These are phyloP conservation scores for Polyploca ridens DNA, from an alignment of 2,888 invertebrate genomes.

Conservation along the genomic window DNA sequence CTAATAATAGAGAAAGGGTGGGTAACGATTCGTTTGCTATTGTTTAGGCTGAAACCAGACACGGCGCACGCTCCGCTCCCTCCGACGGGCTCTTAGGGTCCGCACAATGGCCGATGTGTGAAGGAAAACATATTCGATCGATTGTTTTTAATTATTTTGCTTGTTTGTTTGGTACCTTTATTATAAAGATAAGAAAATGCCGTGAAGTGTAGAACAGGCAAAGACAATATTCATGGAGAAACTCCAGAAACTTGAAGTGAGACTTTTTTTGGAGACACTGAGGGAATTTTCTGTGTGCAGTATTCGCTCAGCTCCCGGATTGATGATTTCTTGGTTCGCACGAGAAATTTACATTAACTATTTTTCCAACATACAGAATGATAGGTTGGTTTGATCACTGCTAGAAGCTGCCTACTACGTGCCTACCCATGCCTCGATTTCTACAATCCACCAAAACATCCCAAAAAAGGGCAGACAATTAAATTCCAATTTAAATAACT, in stretches of 20 bases:
- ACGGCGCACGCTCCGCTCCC: slow-evolving; percentile 33
- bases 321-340: too few relatives aligned
- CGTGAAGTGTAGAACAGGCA: too few relatives aligned
- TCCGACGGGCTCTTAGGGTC: slow-evolving; percentile 21
- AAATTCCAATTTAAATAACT: neutral
- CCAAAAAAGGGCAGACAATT: slow-evolving; percentile 3
- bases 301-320: too few relatives aligned
- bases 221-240: too few relatives aligned
- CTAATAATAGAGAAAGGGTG: slow-evolving; percentile 41
- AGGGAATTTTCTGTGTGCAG: too few relatives aligned
- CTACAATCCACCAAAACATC: neutral
- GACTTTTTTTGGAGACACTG: too few relatives aligned
- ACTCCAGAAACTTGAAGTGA: too few relatives aligned
- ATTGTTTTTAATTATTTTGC: slow-evolving; percentile 24
- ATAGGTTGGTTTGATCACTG: too few relatives aligned
- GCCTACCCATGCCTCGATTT: too few relatives aligned
- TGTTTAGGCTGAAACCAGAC: slow-evolving; percentile 52
- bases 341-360: too few relatives aligned
- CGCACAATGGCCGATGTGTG: slow-evolving; percentile 32
- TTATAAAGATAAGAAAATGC: slow-evolving; percentile 7
- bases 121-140: slow-evolving; percentile 28
- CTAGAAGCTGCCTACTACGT: too few relatives aligned
- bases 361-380: too few relatives aligned
- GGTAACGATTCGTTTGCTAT: slow-evolving; percentile 27
- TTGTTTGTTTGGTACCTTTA: slow-evolving; percentile 11